Percentiles rank a stretch among this genome's conserved stretches.
phyloP scores from a whole-genome alignment of 2,797 vertebrate species.

The Leuciscus waleckii region DNA sequence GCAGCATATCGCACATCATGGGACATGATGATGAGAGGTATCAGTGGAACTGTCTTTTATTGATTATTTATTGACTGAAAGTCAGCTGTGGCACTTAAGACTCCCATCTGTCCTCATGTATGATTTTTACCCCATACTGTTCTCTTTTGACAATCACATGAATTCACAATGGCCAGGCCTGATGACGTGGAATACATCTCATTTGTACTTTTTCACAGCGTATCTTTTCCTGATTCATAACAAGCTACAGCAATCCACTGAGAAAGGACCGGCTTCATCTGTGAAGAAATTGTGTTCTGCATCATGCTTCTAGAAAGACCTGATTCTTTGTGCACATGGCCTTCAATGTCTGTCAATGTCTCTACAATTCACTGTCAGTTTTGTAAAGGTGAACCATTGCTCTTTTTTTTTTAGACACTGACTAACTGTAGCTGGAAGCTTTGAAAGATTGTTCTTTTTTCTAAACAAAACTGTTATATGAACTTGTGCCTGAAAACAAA shows the following conservation, averaged over 20 bases:
- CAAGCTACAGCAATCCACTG: neutral
- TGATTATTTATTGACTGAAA: conserved; percentile 36
- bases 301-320: conserved; percentile 33
- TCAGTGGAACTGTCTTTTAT: conserved; percentile 10
- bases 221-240: neutral
- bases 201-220: neutral
- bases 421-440: conserved; percentile 82
- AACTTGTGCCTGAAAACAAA: conserved; percentile 92
- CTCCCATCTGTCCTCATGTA: neutral
- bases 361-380: conserved; percentile 71
- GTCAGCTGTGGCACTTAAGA: conserved; percentile 12
- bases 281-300: conserved; percentile 24
- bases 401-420: conserved; percentile 75
- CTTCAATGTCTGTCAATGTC: conserved; percentile 49
- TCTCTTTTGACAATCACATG: conserved; percentile 48
- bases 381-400: conserved; percentile 68
- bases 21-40: neutral
- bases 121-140: neutral
- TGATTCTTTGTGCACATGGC: conserved; percentile 46
- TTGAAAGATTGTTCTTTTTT: conserved; percentile 72
- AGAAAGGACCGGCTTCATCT: conserved; percentile 7
- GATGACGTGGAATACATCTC: conserved; percentile 4
- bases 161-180: conserved; percentile 1
- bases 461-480: conserved; percentile 83
- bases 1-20: neutral